These are phyloP conservation scores for Zenarchopterus dispar DNA, from an alignment of 2,797 vertebrate genomes.

Conservation along the genomic window DNA sequence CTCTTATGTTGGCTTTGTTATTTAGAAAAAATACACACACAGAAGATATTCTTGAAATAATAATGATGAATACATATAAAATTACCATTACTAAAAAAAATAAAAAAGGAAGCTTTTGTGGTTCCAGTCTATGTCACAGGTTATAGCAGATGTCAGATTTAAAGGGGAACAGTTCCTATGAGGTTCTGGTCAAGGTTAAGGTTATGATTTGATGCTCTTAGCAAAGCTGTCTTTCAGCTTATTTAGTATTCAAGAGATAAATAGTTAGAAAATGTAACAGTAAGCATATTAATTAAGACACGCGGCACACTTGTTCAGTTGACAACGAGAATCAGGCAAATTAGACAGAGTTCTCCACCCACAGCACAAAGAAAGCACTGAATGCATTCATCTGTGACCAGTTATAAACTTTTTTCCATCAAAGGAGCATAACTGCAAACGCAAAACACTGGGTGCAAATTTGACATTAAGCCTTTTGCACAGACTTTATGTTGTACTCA, in stretches of 20 bases:
- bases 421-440: constrained; percentile 31
- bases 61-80: no score
- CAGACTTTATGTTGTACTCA: constrained; percentile 22
- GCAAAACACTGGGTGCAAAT: constrained; percentile 28
- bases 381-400: constrained; percentile 33
- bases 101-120: no score
- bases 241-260: constrained; percentile 30
- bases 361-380: constrained; percentile 29
- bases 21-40: no score
- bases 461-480: constrained; percentile 2
- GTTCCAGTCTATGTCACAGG: no score
- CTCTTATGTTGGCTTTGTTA: no score
- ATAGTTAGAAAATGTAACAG: constrained; percentile 27
- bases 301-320: constrained; percentile 8
- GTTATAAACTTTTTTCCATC: constrained; percentile 29
- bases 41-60: no score
- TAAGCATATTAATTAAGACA: constrained; percentile 35
- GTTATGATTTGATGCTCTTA: constrained; percentile 9
- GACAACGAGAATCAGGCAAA: constrained; percentile 17
- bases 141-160: no score
- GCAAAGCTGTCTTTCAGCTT: constrained; percentile 13
- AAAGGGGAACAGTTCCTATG: no score
- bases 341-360: constrained; percentile 18
- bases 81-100: no score
- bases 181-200: constrained; percentile 22